Base-by-base conservation (phyloP, 2,888 invertebrate genomes). In the Drosophila falleni region DNA sequence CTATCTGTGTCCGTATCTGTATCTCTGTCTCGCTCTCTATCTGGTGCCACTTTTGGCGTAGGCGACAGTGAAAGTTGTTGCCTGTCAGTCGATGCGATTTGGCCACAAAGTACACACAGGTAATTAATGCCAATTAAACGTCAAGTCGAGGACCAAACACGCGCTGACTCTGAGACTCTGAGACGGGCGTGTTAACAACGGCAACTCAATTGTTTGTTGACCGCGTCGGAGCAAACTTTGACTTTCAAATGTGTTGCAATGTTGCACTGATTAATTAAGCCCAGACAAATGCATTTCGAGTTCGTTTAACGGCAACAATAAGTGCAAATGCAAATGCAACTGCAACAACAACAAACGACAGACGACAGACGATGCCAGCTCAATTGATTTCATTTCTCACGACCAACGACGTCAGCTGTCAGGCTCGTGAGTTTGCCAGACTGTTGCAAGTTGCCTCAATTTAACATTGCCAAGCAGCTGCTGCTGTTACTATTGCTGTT, bases 81-180 rank as follows among this genome's bases (percentile, higher is more conserved):
- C 67, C 67, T 47, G 58, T 50, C 49, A 37, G 49, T 46, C 31
- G 44, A 23, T 29, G 56, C 49, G 39, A 16, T 46, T 72, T 66
- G 65, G 62, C 47, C 62, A 50, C 51, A 66, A 78, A 65, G 78
- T 71, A 74, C 65, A 61, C 60, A 62, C 53, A 56, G 78, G 80
- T 88, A 88, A 85, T 88, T 85, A 85, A 88, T 80, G 84, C 83
- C 88, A 85, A 88, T 85, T 85, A 86, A 82, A 80, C 88, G 88
- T 86, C 88, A 85, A 80, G 69, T 75, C 55, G 53, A 60, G 61
- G 76, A 65, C 64, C 66, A 56, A 60, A 64, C 56, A 64, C 63
- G 63, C 56, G 62, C 54, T 55, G 60, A n/a, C 51, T 35, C 35
- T 35, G 13, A 35, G 60, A n/a, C 51, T 35, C 35, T 35, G 13